Conservation (phyloP, 1,140 invertebrate species). For the Zaprionus nigranus region DNA sequence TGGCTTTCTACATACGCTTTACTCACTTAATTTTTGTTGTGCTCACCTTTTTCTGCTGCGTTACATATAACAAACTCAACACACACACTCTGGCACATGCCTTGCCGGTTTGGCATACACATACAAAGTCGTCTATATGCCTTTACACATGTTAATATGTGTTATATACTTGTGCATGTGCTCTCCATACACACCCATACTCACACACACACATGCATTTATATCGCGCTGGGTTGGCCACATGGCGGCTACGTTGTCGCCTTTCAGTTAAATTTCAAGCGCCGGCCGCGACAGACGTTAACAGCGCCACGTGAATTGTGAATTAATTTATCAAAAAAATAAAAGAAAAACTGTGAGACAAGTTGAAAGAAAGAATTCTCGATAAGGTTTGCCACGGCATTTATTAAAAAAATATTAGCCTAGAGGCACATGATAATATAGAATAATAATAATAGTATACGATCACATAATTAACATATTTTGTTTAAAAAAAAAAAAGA, state of each 20-base stretch:
- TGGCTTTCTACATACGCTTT: conserved; percentile 47
- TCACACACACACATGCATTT: conserved; percentile 6
- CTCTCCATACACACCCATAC: conserved; percentile 20
- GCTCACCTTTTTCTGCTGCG: conserved; percentile 73
- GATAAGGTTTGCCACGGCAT: conserved; percentile 22
- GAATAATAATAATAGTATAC: conserved; percentile 12
- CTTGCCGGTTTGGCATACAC: conserved; percentile 65
- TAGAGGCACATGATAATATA: conserved; percentile 20
- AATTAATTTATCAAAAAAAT: conserved; percentile 31
- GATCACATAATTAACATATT: conserved; percentile 38
- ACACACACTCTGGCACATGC: conserved; percentile 37
- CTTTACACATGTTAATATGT: background rate
- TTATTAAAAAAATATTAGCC: conserved; percentile 31
- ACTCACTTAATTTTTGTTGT: conserved; percentile 72
- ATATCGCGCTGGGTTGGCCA: conserved; percentile 39
- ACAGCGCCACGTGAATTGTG: conserved; percentile 57
- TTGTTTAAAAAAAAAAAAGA: conserved; percentile 37
- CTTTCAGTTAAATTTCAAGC: conserved; percentile 67
- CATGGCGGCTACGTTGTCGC: conserved; percentile 49
- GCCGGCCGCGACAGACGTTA: conserved; percentile 72
- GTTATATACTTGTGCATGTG: conserved; percentile 10
- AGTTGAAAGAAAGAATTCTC: conserved; percentile 12
- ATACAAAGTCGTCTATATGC: conserved; percentile 33
- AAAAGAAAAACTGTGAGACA: background rate
- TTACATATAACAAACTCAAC: conserved; percentile 48